Conservation (phyloP, 2,113 vertebrate genomes). For the Tupaia chinensis region DNA sequence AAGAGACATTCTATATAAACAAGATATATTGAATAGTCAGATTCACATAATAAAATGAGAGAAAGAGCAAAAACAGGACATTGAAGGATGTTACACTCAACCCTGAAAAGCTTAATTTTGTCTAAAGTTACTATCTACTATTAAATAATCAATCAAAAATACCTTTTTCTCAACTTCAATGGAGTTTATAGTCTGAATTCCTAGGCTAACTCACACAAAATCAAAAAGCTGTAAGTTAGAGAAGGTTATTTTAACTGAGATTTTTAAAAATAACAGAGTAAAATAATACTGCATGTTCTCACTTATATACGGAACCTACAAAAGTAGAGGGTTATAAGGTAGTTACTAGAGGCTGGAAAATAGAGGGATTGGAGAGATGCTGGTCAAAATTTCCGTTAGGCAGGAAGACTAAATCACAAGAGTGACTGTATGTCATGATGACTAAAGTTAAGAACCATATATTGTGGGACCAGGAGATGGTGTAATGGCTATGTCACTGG, state of each 20-base stretch:
- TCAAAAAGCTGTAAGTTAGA: constrained; percentile 4
- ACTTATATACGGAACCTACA: not conserved
- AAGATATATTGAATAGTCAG: not conserved
- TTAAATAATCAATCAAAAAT: not conserved
- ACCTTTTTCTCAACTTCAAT: constrained; percentile 24
- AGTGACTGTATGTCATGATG: not conserved
- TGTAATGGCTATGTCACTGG: too few relatives aligned
- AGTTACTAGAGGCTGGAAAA: not conserved
- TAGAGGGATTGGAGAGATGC: not conserved
- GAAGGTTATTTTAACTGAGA: constrained; percentile 48
- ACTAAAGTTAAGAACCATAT: not conserved
- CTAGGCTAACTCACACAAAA: constrained; percentile 15
- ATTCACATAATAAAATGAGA: constrained; percentile 41
- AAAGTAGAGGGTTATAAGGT: not conserved
- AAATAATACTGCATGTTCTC: not conserved
- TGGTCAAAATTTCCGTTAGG: not conserved
- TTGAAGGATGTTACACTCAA: not conserved
- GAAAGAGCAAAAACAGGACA: not conserved
- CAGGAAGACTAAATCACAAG: not conserved
- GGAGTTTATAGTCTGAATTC: not conserved
- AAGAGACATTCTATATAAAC: not conserved
- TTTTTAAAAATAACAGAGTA: not conserved
- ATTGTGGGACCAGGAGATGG: not conserved
- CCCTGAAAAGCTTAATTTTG: not conserved
- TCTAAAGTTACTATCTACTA: not conserved